These are phyloP conservation scores for Pogoniulus pusillus DNA, from an alignment of 2,797 vertebrate genomes.

Conservation along the genomic window DNA sequence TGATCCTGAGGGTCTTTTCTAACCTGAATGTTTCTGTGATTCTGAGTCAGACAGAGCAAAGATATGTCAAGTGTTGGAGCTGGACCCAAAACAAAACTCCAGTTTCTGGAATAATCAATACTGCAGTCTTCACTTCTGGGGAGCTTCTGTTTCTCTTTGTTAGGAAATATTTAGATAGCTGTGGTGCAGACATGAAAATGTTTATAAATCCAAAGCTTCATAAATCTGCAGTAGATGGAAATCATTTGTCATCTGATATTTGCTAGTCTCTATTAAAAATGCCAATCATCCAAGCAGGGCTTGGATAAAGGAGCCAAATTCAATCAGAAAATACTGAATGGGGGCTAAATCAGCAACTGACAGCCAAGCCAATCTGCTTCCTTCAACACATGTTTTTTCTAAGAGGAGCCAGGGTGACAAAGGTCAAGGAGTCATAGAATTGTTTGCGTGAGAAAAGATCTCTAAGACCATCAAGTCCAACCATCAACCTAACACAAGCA, in stretches of 20 bases:
- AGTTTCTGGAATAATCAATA: not conserved
- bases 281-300: constrained; percentile 24
- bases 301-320: constrained; percentile 21
- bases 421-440: no score
- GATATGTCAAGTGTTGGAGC: not conserved
- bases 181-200: not conserved
- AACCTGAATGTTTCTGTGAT: no score
- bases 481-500: no score
- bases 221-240: constrained; percentile 16
- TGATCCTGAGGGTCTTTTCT: no score
- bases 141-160: not conserved
- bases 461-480: no score
- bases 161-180: constrained; percentile 28
- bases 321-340: not conserved
- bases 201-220: constrained; percentile 26
- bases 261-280: constrained; percentile 22
- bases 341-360: not conserved
- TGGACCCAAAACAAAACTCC: not conserved
- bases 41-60: not conserved
- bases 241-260: constrained; percentile 53
- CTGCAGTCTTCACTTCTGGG: not conserved
- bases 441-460: no score
- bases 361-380: constrained; percentile 11
- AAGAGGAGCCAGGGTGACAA: not conserved
- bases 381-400: not conserved